These are phyloP conservation scores for Poeciliopsis presidionis DNA, from an alignment of 2,797 vertebrate genomes.

Conservation along the genomic window DNA sequence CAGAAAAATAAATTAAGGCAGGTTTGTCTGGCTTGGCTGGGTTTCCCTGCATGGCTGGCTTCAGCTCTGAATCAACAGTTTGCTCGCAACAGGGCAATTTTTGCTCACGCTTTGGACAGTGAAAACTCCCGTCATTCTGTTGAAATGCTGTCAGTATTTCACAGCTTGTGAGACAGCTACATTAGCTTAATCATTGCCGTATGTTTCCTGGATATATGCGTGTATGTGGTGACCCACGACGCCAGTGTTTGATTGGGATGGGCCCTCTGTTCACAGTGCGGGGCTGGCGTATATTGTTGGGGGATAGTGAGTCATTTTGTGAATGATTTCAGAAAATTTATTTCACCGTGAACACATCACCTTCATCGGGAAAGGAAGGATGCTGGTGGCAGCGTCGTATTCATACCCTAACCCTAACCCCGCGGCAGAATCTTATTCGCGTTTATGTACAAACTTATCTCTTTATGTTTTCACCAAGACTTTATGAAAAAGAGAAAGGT, in stretches of 20 bases:
- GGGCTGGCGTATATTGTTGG: constrained; percentile 45
- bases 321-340: background rate
- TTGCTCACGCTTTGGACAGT: constrained; percentile 67
- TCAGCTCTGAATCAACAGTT: constrained; percentile 71
- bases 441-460: background rate
- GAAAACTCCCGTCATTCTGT: constrained; percentile 63
- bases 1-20: constrained; percentile 60
- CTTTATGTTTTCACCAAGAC: background rate
- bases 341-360: background rate
- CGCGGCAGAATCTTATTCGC: background rate
- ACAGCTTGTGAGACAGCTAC: constrained; percentile 60
- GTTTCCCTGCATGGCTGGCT: constrained; percentile 49
- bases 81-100: constrained; percentile 62
- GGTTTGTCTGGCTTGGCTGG: constrained; percentile 52
- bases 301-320: background rate
- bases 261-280: constrained; percentile 26
- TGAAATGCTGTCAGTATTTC: constrained; percentile 62
- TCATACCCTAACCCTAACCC: too few relatives aligned
- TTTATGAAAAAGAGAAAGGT: background rate
- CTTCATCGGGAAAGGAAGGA: background rate
- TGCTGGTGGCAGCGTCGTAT: background rate
- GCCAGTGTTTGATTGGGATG: constrained; percentile 39
- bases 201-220: constrained; percentile 48
- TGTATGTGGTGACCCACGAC: constrained; percentile 45
- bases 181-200: constrained; percentile 68